Conservation (phyloP, 2,888 invertebrate genomes). For the Hylaea fasciaria region DNA sequence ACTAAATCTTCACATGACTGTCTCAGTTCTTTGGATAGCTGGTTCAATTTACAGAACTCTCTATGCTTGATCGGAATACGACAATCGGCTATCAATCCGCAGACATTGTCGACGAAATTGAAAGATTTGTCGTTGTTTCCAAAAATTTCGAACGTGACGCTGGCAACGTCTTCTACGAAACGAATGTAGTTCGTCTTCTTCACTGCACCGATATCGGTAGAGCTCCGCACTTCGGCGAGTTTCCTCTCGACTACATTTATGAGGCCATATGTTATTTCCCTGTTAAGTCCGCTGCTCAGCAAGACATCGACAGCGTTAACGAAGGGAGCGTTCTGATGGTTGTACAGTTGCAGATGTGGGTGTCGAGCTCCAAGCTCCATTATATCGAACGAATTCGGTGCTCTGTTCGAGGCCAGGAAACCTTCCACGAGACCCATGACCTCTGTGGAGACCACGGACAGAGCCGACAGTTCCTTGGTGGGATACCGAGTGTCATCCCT, state of each 20-base stretch:
- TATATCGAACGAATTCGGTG: conserved; percentile 79
- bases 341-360: conserved; percentile 78
- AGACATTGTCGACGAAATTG: conserved; percentile 74
- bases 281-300: conserved; percentile 78
- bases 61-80: conserved; percentile 79
- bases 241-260: conserved; percentile 81
- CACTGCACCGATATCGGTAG: conserved; percentile 72
- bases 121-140: conserved; percentile 79
- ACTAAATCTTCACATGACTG: conserved; percentile 80
- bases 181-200: conserved; percentile 79
- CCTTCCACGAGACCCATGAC: conserved; percentile 86
- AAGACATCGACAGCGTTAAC: conserved; percentile 80
- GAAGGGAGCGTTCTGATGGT: conserved; percentile 79
- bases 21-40: conserved; percentile 75
- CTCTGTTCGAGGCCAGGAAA: conserved; percentile 81
- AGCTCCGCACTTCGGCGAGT: conserved; percentile 75
- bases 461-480: conserved; percentile 83
- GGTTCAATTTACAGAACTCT: conserved; percentile 79
- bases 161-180: conserved; percentile 79
- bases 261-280: conserved; percentile 80
- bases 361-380: conserved; percentile 76
- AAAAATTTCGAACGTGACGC: conserved; percentile 79
- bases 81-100: conserved; percentile 74
- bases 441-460: conserved; percentile 85
- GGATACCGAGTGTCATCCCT: conserved; percentile 74